Evolutionary conservation across 2,797 vertebrate genomes (phyloP).

Genomic region (Acanthopagrus latus): DNA sequence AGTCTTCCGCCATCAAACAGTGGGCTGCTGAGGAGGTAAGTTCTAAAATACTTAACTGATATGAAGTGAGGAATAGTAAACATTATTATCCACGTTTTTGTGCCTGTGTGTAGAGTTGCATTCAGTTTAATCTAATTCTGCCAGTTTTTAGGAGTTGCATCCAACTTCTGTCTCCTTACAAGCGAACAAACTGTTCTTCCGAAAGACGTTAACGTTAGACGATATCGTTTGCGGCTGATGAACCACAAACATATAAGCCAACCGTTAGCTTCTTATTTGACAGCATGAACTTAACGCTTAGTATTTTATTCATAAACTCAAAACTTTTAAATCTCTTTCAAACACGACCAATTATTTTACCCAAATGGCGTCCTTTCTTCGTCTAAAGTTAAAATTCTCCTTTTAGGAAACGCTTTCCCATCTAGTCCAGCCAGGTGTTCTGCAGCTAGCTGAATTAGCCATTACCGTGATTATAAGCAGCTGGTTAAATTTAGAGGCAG

Average conservation of each 20-base stretch:
- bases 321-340: neutral
- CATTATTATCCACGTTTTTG: neutral
- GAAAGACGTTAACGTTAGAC: neutral
- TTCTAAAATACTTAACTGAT: neutral
- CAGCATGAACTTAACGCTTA: neutral
- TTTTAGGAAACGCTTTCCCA: neutral
- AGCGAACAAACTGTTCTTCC: neutral
- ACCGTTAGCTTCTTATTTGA: neutral
- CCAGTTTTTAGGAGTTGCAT: neutral
- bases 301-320: neutral
- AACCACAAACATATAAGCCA: neutral
- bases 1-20: constrained; percentile 67
- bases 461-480: neutral
- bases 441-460: constrained; percentile 6
- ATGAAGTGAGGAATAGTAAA: neutral
- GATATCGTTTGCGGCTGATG: neutral
- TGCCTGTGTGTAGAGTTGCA: neutral
- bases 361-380: neutral
- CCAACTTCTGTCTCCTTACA: neutral
- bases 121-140: neutral
- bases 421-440: neutral
- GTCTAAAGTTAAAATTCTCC: neutral
- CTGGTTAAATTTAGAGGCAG: neutral
- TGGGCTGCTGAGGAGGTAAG: constrained; percentile 43
- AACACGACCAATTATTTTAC: neutral